phyloP scores from a whole-genome alignment of 2,888 invertebrate species.

The Protonemura montana region DNA sequence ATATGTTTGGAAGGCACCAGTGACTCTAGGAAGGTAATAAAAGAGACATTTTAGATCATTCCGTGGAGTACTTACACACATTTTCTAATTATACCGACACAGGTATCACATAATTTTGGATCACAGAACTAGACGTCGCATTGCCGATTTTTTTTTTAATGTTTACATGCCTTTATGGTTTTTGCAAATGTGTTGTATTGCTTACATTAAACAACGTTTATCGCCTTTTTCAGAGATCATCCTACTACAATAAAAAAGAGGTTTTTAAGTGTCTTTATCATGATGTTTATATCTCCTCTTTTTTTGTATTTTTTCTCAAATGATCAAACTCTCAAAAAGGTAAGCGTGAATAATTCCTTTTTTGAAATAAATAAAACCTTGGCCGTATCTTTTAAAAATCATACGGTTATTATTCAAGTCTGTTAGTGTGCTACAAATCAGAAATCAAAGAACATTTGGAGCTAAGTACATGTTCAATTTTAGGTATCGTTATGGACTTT shows the following conservation, averaged over 20 bases:
- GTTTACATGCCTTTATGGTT: too few species aligned
- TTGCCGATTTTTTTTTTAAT: too few species aligned
- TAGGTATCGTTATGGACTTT: constrained; percentile 71
- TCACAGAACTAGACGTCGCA: too few species aligned
- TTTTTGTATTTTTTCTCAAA: constrained; percentile 78
- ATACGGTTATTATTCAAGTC: too few species aligned
- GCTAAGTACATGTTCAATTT: constrained; percentile 53
- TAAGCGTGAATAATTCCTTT: constrained; percentile 51
- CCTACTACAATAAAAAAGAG: constrained; percentile 86
- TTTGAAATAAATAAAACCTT: too few species aligned
- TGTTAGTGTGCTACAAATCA: too few species aligned
- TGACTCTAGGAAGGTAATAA: constrained; percentile 69
- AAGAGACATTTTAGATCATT: constrained; percentile 20
- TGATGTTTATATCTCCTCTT: constrained; percentile 81
- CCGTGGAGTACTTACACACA: background rate
- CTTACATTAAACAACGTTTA: constrained; percentile 46
- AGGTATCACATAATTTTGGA: constrained; percentile 1
- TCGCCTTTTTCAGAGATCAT: constrained; percentile 75
- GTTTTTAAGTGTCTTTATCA: constrained; percentile 84
- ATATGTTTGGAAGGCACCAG: constrained; percentile 83
- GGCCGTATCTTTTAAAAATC: too few species aligned
- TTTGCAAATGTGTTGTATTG: too few species aligned
- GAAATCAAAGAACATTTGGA: too few species aligned
- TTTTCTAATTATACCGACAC: background rate
- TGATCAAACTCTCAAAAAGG: constrained; percentile 67